A percentile compares a stretch with the other conserved stretches of the same genome.
Evolutionary conservation across 2,888 invertebrate genomes (phyloP).

Genomic region (Lutraria lutraria): DNA sequence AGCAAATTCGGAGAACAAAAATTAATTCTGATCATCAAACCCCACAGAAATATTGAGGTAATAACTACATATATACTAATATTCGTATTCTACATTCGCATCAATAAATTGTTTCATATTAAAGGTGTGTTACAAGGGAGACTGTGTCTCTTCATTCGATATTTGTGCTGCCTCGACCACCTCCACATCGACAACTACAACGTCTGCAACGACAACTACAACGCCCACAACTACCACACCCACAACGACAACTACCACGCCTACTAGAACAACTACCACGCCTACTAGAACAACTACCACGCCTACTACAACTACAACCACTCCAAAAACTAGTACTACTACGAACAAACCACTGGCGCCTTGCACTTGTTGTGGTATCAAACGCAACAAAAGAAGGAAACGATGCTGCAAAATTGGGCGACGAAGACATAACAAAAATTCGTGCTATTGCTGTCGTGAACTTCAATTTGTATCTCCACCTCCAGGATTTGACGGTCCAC

Average conservation of each 20-base stretch:
- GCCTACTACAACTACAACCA: neutral
- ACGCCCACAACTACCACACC: neutral
- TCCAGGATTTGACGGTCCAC: neutral
- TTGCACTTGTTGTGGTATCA: conserved; percentile 19
- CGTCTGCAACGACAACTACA: neutral
- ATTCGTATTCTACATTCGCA: too few relatives aligned
- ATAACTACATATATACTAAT: too few relatives aligned
- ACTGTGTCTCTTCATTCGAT: conserved; percentile 1
- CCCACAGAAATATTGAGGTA: too few relatives aligned
- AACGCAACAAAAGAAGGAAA: neutral
- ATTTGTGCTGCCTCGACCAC: conserved; percentile 1
- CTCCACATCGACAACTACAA: conserved; percentile 1
- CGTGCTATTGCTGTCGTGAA: neutral
- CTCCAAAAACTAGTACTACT: neutral
- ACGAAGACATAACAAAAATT: neutral
- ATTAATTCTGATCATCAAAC: too few relatives aligned
- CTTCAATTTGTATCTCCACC: neutral
- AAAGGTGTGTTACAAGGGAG: conserved; percentile 31
- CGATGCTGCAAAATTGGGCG: conserved; percentile 18
- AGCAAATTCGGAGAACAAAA: too few relatives aligned
- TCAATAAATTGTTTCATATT: too few relatives aligned
- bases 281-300: too few relatives aligned
- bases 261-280: too few relatives aligned
- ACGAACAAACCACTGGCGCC: neutral
- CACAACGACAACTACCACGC: too few relatives aligned